phyloP scores from a whole-genome alignment of 2,888 invertebrate genomes.

The Mayetiola destructor region DNA sequence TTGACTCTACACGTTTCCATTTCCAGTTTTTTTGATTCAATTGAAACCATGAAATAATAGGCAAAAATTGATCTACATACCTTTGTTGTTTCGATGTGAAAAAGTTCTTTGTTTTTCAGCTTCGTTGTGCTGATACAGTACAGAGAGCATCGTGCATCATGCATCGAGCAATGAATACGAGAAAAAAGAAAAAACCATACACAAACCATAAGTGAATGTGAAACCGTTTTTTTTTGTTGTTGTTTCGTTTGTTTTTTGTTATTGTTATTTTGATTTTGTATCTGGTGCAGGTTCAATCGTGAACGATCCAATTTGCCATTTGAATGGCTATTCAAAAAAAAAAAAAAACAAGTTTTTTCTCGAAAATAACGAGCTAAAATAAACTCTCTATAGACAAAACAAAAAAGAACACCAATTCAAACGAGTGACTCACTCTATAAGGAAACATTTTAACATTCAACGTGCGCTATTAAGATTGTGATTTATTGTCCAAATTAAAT shows the following conservation, averaged over 20 bases:
- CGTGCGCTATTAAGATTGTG: slow-evolving; percentile 11
- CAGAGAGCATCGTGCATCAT: background rate
- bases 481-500: slow-evolving; percentile 11
- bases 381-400: background rate
- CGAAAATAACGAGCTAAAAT: background rate
- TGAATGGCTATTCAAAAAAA: no score
- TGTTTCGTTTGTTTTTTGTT: no score
- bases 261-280: no score
- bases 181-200: background rate
- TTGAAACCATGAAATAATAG: slow-evolving; percentile 9
- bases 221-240: no score
- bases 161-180: slow-evolving; percentile 5
- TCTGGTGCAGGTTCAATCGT: no score
- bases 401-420: background rate
- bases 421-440: background rate
- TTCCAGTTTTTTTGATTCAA: background rate
- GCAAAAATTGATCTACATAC: slow-evolving; percentile 10
- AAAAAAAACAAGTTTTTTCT: no score
- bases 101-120: background rate
- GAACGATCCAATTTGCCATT: no score
- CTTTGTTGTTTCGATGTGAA: background rate
- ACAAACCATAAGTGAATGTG: background rate
- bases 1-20: background rate
- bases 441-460: slow-evolving; percentile 6
- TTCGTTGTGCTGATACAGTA: background rate